phyloP scores from a whole-genome alignment of 2,113 vertebrate genomes.

The Austrofundulus limnaeus region DNA sequence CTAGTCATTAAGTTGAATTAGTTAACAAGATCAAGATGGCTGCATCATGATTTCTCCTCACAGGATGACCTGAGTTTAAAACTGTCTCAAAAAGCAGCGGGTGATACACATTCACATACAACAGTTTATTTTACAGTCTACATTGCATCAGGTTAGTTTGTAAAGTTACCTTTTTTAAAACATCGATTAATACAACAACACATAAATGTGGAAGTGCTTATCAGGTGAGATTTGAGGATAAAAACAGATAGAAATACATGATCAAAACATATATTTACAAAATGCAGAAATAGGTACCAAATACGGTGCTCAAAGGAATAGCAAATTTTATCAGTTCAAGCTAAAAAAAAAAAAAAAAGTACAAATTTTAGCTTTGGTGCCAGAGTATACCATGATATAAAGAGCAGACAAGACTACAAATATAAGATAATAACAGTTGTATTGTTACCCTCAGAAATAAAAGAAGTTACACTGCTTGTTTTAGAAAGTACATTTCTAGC shows the following conservation, averaged over 20 bases:
- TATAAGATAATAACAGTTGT: constrained; percentile 23
- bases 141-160: constrained; percentile 17
- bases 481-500: neutral
- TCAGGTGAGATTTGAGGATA: constrained; percentile 20
- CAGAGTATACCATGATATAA: constrained; percentile 48
- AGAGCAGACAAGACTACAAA: constrained; percentile 53
- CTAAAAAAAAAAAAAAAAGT: constrained; percentile 29
- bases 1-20: too few species aligned
- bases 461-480: constrained; percentile 13
- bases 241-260: constrained; percentile 44
- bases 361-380: constrained; percentile 21
- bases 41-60: too few species aligned
- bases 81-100: too few species aligned
- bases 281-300: constrained; percentile 36
- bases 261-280: constrained; percentile 46
- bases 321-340: constrained; percentile 20
- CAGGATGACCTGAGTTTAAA: too few species aligned
- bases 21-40: too few species aligned
- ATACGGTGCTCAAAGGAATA: constrained; percentile 28
- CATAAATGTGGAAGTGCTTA: constrained; percentile 41
- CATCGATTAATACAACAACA: constrained; percentile 25
- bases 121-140: constrained; percentile 45
- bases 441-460: constrained; percentile 36
- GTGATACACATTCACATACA: constrained; percentile 38
- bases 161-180: neutral